Percentiles rank a stretch among this genome's conserved stretches.
These are phyloP conservation scores for Andrena praecox DNA, from an alignment of 2,888 invertebrate species.

Conservation along the genomic window DNA sequence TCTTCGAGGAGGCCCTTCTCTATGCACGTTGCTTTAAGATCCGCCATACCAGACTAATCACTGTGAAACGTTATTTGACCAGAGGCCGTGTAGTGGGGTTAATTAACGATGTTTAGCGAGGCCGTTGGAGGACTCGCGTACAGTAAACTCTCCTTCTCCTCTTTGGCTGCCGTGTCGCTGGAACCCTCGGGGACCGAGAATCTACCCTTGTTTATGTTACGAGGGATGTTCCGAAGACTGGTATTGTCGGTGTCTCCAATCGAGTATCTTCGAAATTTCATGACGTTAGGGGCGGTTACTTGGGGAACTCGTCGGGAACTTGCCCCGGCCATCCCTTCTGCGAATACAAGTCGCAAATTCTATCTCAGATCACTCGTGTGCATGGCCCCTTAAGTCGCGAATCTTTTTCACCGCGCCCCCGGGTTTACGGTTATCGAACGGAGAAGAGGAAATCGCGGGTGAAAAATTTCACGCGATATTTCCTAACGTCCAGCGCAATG, in stretches of 20 bases:
- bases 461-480: conserved; percentile 49
- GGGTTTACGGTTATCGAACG: conserved; percentile 5
- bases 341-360: neutral
- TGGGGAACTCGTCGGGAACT: conserved; percentile 35
- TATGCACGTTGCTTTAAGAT: neutral
- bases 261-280: conserved; percentile 71
- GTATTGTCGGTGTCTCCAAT: conserved; percentile 57
- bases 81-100: conserved; percentile 53
- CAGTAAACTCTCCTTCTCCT: conserved; percentile 68
- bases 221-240: conserved; percentile 61
- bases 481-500: conserved; percentile 23
- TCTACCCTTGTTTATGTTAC: conserved; percentile 74
- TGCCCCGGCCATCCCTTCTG: neutral
- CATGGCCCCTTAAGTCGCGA: neutral
- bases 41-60: conserved; percentile 41
- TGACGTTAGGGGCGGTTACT: conserved; percentile 43
- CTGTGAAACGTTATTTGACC: conserved; percentile 53
- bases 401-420: neutral
- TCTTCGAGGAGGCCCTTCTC: neutral
- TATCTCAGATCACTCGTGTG: neutral
- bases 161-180: conserved; percentile 25
- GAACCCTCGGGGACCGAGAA: conserved; percentile 55
- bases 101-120: conserved; percentile 75
- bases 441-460: neutral
- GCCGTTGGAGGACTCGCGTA: conserved; percentile 63